Conservation (phyloP, 30 jellyfish, hydroid and myxozoan genomes). For the Turritopsis dohrnii region DNA sequence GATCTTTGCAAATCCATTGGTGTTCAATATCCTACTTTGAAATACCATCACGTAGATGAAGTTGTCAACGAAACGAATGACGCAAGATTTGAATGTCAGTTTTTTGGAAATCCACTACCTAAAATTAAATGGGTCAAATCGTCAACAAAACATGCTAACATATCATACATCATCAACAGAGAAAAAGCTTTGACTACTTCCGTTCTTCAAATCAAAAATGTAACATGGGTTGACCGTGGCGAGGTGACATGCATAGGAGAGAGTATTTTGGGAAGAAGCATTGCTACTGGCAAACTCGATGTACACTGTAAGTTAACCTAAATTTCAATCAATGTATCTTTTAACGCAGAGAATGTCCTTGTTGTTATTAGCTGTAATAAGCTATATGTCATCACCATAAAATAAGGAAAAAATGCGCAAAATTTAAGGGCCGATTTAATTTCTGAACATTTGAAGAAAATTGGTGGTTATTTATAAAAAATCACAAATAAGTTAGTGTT, state of each 20-base stretch:
- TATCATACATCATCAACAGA: neutral
- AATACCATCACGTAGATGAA: neutral
- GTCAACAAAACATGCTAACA: neutral
- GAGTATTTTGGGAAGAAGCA: constrained; percentile 14
- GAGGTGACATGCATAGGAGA: constrained; percentile 16
- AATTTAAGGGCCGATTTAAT: too few relatives aligned
- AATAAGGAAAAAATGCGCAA: too few relatives aligned
- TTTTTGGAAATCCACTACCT: constrained; percentile 37
- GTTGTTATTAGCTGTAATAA: too few relatives aligned
- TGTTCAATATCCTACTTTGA: neutral
- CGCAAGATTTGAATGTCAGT: constrained; percentile 7
- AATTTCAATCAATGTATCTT: too few relatives aligned
- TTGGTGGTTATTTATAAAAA: too few relatives aligned
- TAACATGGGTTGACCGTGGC: constrained; percentile 28
- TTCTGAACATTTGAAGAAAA: too few relatives aligned
- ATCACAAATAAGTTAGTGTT: too few relatives aligned
- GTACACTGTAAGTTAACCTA: constrained; percentile 30
- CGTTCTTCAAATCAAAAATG: constrained; percentile 1
- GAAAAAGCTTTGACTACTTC: neutral
- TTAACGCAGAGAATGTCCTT: too few relatives aligned
- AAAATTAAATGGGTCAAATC: constrained; percentile 11
- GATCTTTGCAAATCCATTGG: neutral
- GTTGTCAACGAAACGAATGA: neutral
- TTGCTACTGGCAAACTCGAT: neutral
- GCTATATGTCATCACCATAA: too few relatives aligned